Conservation (phyloP, 2,797 vertebrate genomes). For the Alca torda region DNA sequence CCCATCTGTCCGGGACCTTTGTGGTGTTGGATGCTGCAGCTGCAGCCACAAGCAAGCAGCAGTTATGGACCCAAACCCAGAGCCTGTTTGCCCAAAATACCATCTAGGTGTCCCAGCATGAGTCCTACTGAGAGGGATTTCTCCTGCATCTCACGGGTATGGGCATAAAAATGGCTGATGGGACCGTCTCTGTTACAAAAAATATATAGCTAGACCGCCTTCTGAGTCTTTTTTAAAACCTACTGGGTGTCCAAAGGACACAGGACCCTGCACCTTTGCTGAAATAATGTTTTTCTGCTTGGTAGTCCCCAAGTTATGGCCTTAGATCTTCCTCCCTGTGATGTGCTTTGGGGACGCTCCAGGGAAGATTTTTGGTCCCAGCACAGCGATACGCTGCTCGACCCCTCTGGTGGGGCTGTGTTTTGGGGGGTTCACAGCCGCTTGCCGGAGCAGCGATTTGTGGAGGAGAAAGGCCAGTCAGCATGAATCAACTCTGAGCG, state of each 20-base stretch:
- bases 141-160: background rate
- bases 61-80: background rate
- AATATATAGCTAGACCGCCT: background rate
- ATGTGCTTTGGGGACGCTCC: background rate
- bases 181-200: background rate
- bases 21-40: background rate
- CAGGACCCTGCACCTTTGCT: background rate
- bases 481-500: background rate
- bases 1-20: background rate
- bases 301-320: background rate
- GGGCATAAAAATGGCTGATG: background rate
- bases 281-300: background rate
- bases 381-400: fast-evolving
- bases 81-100: background rate
- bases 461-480: background rate
- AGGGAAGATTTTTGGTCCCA: background rate
- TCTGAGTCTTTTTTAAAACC: background rate
- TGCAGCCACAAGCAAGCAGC: background rate
- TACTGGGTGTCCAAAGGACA: background rate
- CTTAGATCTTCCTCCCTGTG: background rate
- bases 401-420: too few species aligned
- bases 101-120: background rate
- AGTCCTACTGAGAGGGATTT: background rate
- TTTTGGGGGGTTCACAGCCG: fast-evolving
- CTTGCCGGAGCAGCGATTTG: fast-evolving